Base-by-base conservation (phyloP, 2,797 vertebrate genomes). In the Helostoma temminkii region DNA sequence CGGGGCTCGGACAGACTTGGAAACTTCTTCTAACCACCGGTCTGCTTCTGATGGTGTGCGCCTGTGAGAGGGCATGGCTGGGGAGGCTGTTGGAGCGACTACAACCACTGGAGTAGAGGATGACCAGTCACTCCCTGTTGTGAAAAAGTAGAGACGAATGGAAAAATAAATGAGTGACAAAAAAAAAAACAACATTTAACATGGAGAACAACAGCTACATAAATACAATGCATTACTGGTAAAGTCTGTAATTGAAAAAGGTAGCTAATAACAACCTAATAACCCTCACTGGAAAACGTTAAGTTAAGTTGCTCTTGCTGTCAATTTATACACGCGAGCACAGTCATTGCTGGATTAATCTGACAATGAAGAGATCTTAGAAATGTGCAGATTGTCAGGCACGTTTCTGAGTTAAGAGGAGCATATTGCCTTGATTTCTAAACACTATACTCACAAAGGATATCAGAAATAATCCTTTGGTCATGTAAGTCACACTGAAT, bases 1-100 rank as follows among this genome's bases (percentile, higher is more conserved):
- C 0, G 95, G 95, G 3, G 87, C 95, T 70, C 96, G 93, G 59
- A 98, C 93, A 4, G 94, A 98, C 88, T 98, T 98, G 63, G 97
- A 91, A 36, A 99, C 97, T 87, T 99, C 98, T 58, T 98, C 97
- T 74, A 99, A 90, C 98, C 98, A 99, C 59, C 96, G 95, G 89
- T 99, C 98, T 3, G 98, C 98, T 82, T 99, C 98, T 0, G 97
- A 99, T 0, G 98, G 96, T 0, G 97, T 98, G 45, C 98, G 96
- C 76, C 89, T 95, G 90, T 99, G 97, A 47, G 95, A 94, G 19
- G 93, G 59, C n/a, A 80, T 11, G 11, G 16, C 73, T 0, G 91
- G 90, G 71, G 92, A 94, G 10, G 92, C 88, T 0, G 93, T 55
- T 1, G 87, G 89, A 1, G 91, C 84, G 10, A 76, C 84, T 19